phyloP scores from a whole-genome alignment of 23 tunicate genomes.

The Trididemnum miniatum region DNA sequence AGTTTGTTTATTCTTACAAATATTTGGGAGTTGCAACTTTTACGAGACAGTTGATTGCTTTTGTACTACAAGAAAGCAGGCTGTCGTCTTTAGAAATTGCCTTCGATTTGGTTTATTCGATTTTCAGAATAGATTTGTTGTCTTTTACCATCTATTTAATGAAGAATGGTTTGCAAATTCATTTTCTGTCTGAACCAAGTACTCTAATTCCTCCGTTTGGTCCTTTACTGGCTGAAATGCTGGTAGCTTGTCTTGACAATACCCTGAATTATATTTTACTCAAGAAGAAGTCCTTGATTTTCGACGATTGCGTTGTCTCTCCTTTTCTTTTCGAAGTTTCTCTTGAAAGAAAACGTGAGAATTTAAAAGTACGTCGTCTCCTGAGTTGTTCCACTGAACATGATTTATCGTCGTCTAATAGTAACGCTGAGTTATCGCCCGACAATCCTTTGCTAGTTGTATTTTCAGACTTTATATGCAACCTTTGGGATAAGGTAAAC shows the following conservation, averaged over 20 bases:
- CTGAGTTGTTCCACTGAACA: slow-evolving; percentile 92
- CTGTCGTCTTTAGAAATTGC: slow-evolving; percentile 34
- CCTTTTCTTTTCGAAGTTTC: slow-evolving; percentile 44
- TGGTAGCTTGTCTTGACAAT: slow-evolving; percentile 62
- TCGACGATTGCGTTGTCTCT: not conserved
- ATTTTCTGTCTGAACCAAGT: slow-evolving; percentile 35
- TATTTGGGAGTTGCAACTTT: slow-evolving; percentile 35
- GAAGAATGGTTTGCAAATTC: slow-evolving; percentile 40
- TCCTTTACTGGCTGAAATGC: slow-evolving; percentile 40
- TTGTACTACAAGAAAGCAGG: slow-evolving; percentile 41
- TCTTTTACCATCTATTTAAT: slow-evolving; percentile 54
- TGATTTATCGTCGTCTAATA: slow-evolving; percentile 53
- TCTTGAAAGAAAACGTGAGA: slow-evolving; percentile 10
- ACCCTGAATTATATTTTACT: slow-evolving; percentile 51
- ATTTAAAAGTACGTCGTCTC: slow-evolving; percentile 61
- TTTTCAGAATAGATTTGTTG: slow-evolving; percentile 54
- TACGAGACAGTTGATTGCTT: slow-evolving; percentile 38
- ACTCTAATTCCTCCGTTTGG: slow-evolving; percentile 59
- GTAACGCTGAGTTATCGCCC: slow-evolving; percentile 40
- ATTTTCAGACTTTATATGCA: slow-evolving; percentile 27
- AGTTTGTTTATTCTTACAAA: slow-evolving; percentile 24
- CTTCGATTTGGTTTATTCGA: slow-evolving; percentile 39
- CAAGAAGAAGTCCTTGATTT: slow-evolving; percentile 42
- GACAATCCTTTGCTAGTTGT: slow-evolving; percentile 46
- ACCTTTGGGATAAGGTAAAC: slow-evolving; percentile 19